These are phyloP conservation scores for Ataeniobius toweri DNA, from an alignment of 2,797 vertebrate species.

Conservation along the genomic window DNA sequence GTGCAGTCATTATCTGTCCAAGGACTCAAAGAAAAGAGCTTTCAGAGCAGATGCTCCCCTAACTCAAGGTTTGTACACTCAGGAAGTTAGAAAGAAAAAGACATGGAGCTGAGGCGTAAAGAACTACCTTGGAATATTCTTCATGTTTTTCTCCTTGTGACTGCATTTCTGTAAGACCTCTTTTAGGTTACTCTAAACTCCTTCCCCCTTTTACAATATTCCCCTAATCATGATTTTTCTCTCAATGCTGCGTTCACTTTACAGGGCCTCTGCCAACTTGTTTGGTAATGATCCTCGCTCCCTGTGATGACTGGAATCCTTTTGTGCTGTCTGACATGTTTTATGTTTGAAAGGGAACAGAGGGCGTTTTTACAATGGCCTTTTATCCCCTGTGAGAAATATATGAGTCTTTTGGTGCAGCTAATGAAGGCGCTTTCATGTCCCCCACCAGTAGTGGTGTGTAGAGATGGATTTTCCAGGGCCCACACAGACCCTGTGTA, in stretches of 20 bases:
- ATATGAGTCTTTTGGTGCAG: constrained; percentile 73
- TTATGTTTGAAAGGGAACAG: constrained; percentile 78
- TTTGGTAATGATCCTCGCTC: constrained; percentile 72
- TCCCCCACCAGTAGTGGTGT: constrained; percentile 63
- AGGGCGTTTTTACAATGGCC: constrained; percentile 78
- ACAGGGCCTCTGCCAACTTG: constrained; percentile 43
- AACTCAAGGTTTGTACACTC: constrained; percentile 58
- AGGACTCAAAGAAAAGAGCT: constrained; percentile 60
- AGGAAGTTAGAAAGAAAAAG: constrained; percentile 40
- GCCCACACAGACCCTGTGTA: constrained; percentile 58
- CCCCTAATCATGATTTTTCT: constrained; percentile 63
- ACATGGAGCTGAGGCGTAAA: constrained; percentile 34
- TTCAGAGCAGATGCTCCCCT: constrained; percentile 60
- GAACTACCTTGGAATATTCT: constrained; percentile 37
- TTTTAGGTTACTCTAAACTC: constrained; percentile 44
- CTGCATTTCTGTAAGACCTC: constrained; percentile 16
- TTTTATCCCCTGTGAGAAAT: constrained; percentile 79
- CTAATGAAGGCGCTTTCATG: constrained; percentile 79
- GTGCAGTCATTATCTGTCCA: constrained; percentile 64
- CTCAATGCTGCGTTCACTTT: constrained; percentile 46
- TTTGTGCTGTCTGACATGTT: constrained; percentile 77
- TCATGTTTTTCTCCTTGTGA: constrained; percentile 17
- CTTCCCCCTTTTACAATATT: constrained; percentile 16
- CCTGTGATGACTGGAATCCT: constrained; percentile 71
- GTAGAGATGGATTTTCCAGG: constrained; percentile 71